phyloP scores from a whole-genome alignment of 2,797 vertebrate species.

The Rhabdomys pumilio region DNA sequence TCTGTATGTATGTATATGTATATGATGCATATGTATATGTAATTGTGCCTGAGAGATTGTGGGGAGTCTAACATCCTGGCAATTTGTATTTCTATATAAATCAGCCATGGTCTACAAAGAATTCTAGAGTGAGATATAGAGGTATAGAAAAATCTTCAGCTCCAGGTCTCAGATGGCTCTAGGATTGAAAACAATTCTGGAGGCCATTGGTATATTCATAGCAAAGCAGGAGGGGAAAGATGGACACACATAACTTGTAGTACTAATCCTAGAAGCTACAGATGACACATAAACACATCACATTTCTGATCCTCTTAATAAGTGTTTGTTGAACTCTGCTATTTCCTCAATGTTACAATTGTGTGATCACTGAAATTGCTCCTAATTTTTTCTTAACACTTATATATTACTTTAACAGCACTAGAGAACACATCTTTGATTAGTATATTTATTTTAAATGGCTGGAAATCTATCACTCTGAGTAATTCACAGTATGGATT shows the following conservation, averaged over 20 bases:
- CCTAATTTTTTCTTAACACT: neutral
- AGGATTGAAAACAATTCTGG: neutral
- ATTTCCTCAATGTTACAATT: neutral
- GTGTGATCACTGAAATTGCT: neutral
- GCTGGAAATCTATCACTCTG: neutral
- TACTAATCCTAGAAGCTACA: neutral
- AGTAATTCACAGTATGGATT: neutral
- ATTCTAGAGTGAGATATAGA: accelerated
- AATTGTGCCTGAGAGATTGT: neutral
- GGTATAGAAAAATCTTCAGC: neutral
- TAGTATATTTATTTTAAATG: neutral
- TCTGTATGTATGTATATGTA: too few relatives aligned
- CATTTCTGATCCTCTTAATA: neutral
- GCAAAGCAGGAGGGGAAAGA: neutral
- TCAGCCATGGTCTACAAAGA: neutral
- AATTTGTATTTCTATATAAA: neutral
- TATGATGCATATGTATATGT: too few relatives aligned
- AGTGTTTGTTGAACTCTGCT: neutral
- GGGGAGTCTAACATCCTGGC: accelerated
- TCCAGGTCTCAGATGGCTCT: neutral
- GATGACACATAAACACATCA: neutral
- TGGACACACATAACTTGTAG: neutral
- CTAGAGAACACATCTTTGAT: neutral
- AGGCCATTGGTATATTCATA: neutral
- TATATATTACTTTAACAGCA: neutral